Conservation (phyloP, 2,888 invertebrate genomes). For the Drosophila testacea region DNA sequence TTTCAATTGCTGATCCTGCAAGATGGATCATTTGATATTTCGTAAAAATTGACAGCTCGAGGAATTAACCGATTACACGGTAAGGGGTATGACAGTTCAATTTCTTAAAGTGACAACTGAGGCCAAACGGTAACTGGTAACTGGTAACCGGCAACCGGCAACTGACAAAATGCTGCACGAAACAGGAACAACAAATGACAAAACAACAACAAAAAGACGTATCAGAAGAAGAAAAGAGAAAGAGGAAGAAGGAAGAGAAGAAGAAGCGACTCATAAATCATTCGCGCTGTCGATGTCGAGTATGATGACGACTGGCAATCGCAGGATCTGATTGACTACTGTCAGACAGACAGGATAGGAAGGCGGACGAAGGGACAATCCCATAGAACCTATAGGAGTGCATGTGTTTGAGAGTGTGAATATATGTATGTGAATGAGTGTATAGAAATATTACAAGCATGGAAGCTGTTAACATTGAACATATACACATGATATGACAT, state of each 20-base stretch:
- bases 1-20: constrained; percentile 13
- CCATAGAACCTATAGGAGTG: constrained; percentile 21
- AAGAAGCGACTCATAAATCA: constrained; percentile 68
- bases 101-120: constrained; percentile 59
- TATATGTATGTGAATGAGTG: neutral
- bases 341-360: constrained; percentile 48
- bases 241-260: constrained; percentile 6
- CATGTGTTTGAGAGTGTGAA: neutral
- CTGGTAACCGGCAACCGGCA: constrained; percentile 18
- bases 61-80: constrained; percentile 61
- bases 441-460: constrained; percentile 34
- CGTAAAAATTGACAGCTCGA: constrained; percentile 38
- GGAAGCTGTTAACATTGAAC: constrained; percentile 47
- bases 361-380: constrained; percentile 10
- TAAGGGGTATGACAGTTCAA: constrained; percentile 68
- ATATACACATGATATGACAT: constrained; percentile 37
- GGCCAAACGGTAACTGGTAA: constrained; percentile 10
- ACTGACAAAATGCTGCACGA: constrained; percentile 37
- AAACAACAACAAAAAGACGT: constrained; percentile 23
- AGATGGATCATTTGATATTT: constrained; percentile 32
- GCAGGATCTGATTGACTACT: constrained; percentile 75
- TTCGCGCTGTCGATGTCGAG: constrained; percentile 77
- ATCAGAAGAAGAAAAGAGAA: constrained; percentile 4
- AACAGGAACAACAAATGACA: constrained; percentile 18
- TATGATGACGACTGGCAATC: constrained; percentile 79